Conservation (phyloP, 2,888 invertebrate genomes). For the Apamea crenata region DNA sequence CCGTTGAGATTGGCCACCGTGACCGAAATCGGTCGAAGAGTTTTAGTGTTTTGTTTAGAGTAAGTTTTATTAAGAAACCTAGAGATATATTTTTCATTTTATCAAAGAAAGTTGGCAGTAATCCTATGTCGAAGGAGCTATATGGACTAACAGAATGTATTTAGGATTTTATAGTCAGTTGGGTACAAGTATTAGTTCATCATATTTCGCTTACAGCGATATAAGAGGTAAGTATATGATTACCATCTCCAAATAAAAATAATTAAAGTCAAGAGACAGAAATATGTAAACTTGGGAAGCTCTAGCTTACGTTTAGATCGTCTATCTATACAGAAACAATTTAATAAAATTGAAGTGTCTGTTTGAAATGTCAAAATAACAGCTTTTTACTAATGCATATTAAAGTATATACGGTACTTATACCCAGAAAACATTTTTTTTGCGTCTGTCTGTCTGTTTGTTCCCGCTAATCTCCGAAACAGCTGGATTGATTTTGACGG, state of each 20-base stretch:
- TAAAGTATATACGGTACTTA: no score
- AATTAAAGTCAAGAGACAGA: neutral
- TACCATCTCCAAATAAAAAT: neutral
- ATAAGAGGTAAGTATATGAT: no score
- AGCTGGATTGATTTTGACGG: neutral
- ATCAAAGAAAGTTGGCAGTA: neutral
- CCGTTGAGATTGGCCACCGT: no score
- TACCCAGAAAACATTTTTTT: no score
- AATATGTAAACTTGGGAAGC: neutral
- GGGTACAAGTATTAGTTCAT: neutral
- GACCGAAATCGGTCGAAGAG: no score
- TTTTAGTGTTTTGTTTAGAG: neutral
- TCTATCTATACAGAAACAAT: no score
- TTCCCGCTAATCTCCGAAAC: neutral
- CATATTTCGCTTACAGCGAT: neutral
- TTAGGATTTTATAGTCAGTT: neutral
- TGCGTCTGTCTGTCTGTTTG: no score
- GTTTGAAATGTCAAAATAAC: no score
- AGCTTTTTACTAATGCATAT: no score
- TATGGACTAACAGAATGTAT: neutral
- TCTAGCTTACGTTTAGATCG: neutral
- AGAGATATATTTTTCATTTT: neutral
- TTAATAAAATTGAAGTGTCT: neutral
- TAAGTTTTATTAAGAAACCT: neutral
- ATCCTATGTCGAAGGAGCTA: neutral